Evolutionary conservation across 2,797 vertebrate genomes (phyloP).

Genomic region (Pangasius krempfi): DNA sequence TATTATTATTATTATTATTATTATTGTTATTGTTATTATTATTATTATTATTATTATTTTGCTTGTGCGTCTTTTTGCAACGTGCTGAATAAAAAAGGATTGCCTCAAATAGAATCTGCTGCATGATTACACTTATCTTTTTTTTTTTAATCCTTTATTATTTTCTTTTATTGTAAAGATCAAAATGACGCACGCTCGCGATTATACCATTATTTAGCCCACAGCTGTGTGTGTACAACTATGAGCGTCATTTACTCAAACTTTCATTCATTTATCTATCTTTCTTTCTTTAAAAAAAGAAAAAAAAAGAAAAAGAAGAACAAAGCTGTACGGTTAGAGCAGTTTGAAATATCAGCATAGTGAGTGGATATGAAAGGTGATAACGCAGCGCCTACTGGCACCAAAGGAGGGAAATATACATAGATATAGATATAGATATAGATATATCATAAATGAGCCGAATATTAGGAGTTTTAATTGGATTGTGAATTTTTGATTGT

Average conservation of each 20-base stretch:
- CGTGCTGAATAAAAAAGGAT: background rate
- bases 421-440: too few species aligned
- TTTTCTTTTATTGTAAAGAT: background rate
- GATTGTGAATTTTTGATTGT: background rate
- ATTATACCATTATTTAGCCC: background rate
- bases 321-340: background rate
- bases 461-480: background rate
- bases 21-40: background rate
- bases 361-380: too few species aligned
- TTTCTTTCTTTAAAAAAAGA: too few species aligned
- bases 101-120: background rate
- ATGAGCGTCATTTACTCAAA: too few species aligned
- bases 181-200: constrained; percentile 1
- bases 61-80: background rate
- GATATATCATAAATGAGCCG: background rate
- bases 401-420: too few species aligned
- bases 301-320: too few species aligned
- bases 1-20: background rate
- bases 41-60: background rate
- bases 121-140: background rate
- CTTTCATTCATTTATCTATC: background rate
- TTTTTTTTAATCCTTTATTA: background rate
- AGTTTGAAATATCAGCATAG: background rate
- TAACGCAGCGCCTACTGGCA: background rate
- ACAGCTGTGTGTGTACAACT: background rate